Evolutionary conservation across 2,113 vertebrate species (phyloP).

Genomic region (Tragelaphus imberbis): DNA sequence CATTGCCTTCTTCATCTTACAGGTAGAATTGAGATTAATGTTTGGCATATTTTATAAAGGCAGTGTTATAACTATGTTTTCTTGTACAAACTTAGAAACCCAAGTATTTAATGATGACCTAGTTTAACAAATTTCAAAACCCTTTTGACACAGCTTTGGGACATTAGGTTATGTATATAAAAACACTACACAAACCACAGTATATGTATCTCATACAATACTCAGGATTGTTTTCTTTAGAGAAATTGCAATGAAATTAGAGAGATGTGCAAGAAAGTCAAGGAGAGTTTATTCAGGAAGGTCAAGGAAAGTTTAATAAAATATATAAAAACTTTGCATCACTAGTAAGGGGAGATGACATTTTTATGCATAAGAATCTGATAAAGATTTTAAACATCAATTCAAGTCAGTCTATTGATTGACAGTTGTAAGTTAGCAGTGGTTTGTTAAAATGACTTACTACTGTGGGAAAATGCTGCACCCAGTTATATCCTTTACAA

Average conservation of each 20-base stretch:
- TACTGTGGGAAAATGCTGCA: neutral
- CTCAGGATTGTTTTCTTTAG: neutral
- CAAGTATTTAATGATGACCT: neutral
- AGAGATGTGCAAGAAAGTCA: neutral
- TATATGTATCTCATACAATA: neutral
- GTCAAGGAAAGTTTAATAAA: neutral
- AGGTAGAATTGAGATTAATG: neutral
- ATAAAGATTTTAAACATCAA: neutral
- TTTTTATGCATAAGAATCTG: neutral
- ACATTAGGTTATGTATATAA: neutral
- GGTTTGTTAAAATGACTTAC: neutral
- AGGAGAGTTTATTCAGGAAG: neutral
- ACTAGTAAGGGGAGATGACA: neutral
- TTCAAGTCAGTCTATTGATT: neutral
- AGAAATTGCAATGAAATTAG: constrained; percentile 9
- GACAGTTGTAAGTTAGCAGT: neutral
- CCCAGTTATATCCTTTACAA: neutral
- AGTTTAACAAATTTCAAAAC: neutral
- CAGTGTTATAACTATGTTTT: neutral
- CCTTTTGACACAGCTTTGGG: neutral
- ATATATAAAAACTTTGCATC: neutral
- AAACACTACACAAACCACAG: neutral
- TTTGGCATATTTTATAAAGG: neutral
- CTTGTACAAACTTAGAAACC: neutral
- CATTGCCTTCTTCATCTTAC: neutral